These are phyloP conservation scores for Pachyrhynchus sulphureomaculatus DNA, from an alignment of 1,140 invertebrate genomes.

Conservation along the genomic window DNA sequence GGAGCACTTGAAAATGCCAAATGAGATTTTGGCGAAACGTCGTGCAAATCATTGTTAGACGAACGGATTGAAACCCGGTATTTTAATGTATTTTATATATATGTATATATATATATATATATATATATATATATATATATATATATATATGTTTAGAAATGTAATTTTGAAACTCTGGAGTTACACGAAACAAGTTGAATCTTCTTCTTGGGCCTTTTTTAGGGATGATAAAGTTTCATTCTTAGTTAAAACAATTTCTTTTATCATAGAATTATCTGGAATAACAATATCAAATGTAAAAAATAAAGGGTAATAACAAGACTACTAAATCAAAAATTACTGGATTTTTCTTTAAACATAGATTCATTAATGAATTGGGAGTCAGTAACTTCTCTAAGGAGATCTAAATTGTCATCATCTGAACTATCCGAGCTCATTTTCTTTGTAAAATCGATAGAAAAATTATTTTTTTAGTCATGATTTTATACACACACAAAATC, in stretches of 20 bases:
- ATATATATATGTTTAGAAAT: conserved; percentile 40
- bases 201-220: conserved; percentile 29
- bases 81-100: no score
- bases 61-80: no score
- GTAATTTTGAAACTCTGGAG: conserved; percentile 39
- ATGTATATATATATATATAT: no score
- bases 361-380: conserved; percentile 33
- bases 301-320: background rate
- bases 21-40: no score
- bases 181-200: conserved; percentile 40
- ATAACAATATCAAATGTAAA: background rate
- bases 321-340: conserved; percentile 17
- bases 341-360: conserved; percentile 24
- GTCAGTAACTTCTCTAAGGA: conserved; percentile 36
- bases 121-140: no score
- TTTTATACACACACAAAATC: no score
- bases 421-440: conserved; percentile 38
- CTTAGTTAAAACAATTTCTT: background rate
- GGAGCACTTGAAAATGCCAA: no score
- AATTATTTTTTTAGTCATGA: no score
- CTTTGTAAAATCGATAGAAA: no score
- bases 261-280: conserved; percentile 8
- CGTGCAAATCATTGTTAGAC: no score
- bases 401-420: conserved; percentile 36
- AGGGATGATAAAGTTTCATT: conserved; percentile 22